A percentile compares a stretch with the other conserved stretches of the same genome.
These are phyloP conservation scores for Glyptemys insculpta DNA, from an alignment of 2,797 vertebrate species.

Conservation along the genomic window DNA sequence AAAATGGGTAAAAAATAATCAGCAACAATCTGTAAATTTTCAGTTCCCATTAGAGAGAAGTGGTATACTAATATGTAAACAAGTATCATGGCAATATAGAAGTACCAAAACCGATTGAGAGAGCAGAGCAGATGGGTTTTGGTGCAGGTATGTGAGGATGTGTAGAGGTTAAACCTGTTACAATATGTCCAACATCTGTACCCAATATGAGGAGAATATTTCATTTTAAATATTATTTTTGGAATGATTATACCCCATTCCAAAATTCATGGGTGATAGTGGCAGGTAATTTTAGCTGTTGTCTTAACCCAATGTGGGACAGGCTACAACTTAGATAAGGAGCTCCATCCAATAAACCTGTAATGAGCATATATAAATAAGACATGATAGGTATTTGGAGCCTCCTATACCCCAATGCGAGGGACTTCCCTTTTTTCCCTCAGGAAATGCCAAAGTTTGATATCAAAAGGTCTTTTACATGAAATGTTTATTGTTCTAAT, in stretches of 20 bases:
- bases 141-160: not conserved
- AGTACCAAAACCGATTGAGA: not conserved
- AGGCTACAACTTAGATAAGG: not conserved
- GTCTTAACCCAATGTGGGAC: not conserved
- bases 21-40: not conserved
- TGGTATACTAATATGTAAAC: not conserved
- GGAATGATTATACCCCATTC: not conserved
- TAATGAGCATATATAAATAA: not conserved
- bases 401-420: not conserved
- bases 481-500: not conserved
- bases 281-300: not conserved
- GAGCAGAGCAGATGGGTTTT: not conserved
- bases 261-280: not conserved
- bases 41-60: not conserved
- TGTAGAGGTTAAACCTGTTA: not conserved
- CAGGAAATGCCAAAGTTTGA: not conserved
- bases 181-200: not conserved
- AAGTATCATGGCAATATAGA: not conserved
- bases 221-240: not conserved
- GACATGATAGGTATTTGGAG: not conserved
- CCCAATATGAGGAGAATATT: not conserved
- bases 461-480: not conserved
- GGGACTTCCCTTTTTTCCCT: not conserved
- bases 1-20: not conserved
- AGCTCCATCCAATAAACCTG: not conserved